Evolutionary conservation across 2,113 vertebrate species (phyloP).

Genomic region (Panurus biarmicus): DNA sequence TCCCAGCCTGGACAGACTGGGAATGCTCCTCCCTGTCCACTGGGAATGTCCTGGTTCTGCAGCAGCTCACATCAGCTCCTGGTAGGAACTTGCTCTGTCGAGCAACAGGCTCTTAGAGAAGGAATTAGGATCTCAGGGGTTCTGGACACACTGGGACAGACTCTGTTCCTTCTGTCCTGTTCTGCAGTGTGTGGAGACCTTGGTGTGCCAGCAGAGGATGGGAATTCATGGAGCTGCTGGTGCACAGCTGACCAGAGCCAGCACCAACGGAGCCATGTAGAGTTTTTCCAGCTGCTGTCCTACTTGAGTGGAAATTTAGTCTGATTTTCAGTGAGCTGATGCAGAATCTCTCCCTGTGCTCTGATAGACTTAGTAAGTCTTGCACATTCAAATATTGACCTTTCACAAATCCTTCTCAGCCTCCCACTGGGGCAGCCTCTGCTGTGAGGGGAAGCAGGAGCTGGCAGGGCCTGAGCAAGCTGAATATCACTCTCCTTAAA

Average conservation of each 20-base stretch:
- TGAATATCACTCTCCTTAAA: conserved; percentile 53
- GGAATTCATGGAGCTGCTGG: neutral
- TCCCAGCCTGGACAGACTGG: neutral
- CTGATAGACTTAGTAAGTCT: conserved; percentile 27
- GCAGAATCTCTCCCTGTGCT: neutral
- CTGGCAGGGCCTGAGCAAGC: conserved; percentile 45
- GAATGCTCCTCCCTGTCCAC: neutral
- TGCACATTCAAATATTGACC: conserved; percentile 61
- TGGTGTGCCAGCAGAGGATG: rapidly evolving
- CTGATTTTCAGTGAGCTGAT: neutral
- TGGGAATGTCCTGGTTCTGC: neutral
- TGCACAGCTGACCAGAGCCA: neutral
- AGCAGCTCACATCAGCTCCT: neutral
- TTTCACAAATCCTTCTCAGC: conserved; percentile 47
- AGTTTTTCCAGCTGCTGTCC: neutral
- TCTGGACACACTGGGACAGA: neutral
- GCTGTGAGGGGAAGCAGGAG: conserved; percentile 13
- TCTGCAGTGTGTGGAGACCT: rapidly evolving
- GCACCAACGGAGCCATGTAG: rapidly evolving
- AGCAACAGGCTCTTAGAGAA: neutral
- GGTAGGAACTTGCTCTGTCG: rapidly evolving
- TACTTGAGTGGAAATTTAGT: neutral
- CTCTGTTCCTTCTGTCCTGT: neutral
- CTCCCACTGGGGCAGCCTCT: neutral
- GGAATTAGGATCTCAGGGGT: neutral